Evolutionary conservation across 2,888 invertebrate species (phyloP).

Genomic region (Noctuana brunneofusca): DNA sequence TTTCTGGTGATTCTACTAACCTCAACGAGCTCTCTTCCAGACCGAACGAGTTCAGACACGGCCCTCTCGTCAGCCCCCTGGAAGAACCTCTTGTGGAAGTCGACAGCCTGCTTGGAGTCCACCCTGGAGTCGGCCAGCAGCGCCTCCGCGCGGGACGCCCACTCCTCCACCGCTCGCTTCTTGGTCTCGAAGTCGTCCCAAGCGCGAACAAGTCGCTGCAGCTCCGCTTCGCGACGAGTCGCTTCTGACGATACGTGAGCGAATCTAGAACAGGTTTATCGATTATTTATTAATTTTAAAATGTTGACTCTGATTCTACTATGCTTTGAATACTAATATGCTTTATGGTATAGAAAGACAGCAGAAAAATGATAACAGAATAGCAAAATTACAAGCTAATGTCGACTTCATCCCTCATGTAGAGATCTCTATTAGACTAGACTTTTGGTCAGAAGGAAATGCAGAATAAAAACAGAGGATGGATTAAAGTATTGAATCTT

Average conservation of each 20-base stretch:
- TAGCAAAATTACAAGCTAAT: too few relatives aligned
- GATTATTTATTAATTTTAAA: too few relatives aligned
- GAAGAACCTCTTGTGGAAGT: slow-evolving; percentile 94
- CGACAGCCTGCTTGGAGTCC: slow-evolving; percentile 90
- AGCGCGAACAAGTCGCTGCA: slow-evolving; percentile 90
- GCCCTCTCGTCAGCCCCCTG: slow-evolving; percentile 93
- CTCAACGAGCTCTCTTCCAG: slow-evolving; percentile 89
- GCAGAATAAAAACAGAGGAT: too few relatives aligned
- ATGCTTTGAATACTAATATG: too few relatives aligned
- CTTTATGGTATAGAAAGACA: too few relatives aligned
- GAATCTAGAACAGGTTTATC: slow-evolving; percentile 76
- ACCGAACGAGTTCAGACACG: slow-evolving; percentile 89
- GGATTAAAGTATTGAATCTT: too few relatives aligned
- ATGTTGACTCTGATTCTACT: too few relatives aligned
- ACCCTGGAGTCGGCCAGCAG: slow-evolving; percentile 90
- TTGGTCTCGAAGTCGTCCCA: slow-evolving; percentile 93
- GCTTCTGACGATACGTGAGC: slow-evolving; percentile 89
- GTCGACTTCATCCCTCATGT: too few relatives aligned
- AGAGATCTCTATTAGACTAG: too few relatives aligned
- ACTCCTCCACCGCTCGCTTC: slow-evolving; percentile 91
- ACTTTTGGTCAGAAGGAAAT: too few relatives aligned
- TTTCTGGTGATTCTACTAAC: too few relatives aligned
- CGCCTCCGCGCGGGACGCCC: slow-evolving; percentile 93
- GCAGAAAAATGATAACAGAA: too few relatives aligned
- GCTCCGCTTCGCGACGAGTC: slow-evolving; percentile 89